phyloP scores from a whole-genome alignment of 2,113 vertebrate species.

The Leptobrachium leishanense region DNA sequence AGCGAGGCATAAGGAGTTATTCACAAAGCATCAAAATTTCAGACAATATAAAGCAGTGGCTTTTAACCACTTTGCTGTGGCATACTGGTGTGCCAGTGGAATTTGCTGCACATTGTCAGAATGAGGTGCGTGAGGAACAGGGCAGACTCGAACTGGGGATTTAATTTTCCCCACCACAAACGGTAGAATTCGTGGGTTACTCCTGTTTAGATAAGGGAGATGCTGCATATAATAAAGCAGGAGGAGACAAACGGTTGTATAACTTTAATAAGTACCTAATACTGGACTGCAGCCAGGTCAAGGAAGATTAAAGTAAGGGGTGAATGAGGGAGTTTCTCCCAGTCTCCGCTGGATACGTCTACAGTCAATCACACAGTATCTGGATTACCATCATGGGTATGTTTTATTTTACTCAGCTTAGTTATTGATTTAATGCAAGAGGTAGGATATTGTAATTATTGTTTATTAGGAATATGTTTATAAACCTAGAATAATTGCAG shows the following conservation, averaged over 20 bases:
- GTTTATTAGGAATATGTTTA: too few species aligned
- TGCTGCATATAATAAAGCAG: not conserved
- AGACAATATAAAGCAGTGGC: too few species aligned
- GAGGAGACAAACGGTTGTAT: not conserved
- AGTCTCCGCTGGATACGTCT: constrained; percentile 31
- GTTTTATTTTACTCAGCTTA: not conserved
- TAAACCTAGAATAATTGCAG: too few species aligned
- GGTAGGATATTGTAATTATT: too few species aligned
- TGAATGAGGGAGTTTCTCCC: not conserved
- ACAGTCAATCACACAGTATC: constrained; percentile 10
- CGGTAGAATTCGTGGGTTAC: not conserved
- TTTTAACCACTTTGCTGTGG: too few species aligned
- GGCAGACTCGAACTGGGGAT: too few species aligned
- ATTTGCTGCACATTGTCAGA: too few species aligned
- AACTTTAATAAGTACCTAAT: constrained; percentile 27
- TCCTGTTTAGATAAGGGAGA: constrained; percentile 7
- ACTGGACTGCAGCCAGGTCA: constrained; percentile 20
- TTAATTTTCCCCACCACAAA: not conserved
- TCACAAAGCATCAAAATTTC: too few species aligned
- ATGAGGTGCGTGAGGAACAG: too few species aligned
- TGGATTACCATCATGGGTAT: constrained; percentile 38
- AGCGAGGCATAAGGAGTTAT: too few species aligned
- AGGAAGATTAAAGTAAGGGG: constrained; percentile 22
- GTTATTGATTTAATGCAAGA: too few species aligned
- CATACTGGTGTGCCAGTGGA: too few species aligned